Evolutionary conservation across 2,888 invertebrate species (phyloP).

Genomic region (Dryobotodes eremita): DNA sequence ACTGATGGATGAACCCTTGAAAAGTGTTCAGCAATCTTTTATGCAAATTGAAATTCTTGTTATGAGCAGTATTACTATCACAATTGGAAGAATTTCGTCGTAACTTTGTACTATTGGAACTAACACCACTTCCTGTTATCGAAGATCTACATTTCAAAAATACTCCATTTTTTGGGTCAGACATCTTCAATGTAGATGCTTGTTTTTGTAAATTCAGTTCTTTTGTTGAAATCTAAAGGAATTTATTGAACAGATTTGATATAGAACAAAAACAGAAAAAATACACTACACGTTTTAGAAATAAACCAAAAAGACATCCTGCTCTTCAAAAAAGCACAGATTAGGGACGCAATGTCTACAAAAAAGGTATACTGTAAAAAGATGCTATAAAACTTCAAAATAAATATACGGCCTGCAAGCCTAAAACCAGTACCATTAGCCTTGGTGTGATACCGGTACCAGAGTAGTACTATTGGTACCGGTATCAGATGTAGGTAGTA

Average conservation of each 20-base stretch:
- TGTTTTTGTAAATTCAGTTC: not conserved
- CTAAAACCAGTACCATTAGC: not conserved
- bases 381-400: not conserved
- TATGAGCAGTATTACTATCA: not conserved
- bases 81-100: not conserved
- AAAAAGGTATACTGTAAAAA: conserved; percentile 18
- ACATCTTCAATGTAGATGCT: conserved; percentile 2
- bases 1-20: conserved; percentile 42
- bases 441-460: too few relatives aligned
- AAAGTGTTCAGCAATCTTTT: conserved; percentile 40
- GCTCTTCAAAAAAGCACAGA: conserved; percentile 8
- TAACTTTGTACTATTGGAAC: not conserved
- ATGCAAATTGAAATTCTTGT: conserved; percentile 6
- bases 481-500: not conserved
- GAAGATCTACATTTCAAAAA: conserved; percentile 16
- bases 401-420: not conserved
- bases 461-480: not conserved
- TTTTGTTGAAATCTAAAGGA: not conserved
- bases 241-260: not conserved
- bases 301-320: conserved; percentile 3
- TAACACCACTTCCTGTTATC: conserved; percentile 9
- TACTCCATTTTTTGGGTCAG: conserved; percentile 4
- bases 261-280: not conserved
- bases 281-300: conserved; percentile 11
- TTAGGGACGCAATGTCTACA: not conserved